A percentile compares a stretch with the other conserved stretches of the same genome.
These are phyloP conservation scores for Eulemur coronatus DNA, from an alignment of 2,797 vertebrate species.

Conservation along the genomic window DNA sequence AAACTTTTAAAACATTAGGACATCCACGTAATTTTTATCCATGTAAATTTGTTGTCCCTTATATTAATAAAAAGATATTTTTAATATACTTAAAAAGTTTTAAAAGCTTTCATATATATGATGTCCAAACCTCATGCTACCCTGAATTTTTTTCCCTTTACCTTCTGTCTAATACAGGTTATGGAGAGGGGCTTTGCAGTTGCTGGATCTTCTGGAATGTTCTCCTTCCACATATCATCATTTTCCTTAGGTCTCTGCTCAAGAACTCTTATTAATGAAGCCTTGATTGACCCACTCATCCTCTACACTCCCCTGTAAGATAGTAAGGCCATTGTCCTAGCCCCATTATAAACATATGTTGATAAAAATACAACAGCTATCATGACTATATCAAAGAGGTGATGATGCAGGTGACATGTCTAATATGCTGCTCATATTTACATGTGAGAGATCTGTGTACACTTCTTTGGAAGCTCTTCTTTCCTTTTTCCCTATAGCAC, in stretches of 20 bases:
- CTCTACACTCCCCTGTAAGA: no score
- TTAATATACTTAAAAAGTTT: neutral
- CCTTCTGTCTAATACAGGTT: neutral
- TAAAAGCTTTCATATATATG: neutral
- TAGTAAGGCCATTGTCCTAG: neutral
- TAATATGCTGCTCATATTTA: neutral
- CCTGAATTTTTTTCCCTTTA: neutral
- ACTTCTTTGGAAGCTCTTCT: neutral
- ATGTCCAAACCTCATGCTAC: neutral
- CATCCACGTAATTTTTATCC: neutral
- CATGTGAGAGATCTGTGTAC: neutral
- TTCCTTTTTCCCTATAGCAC: neutral
- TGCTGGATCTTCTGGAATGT: neutral
- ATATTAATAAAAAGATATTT: neutral
- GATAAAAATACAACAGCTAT: constrained; percentile 21
- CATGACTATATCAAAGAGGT: neutral
- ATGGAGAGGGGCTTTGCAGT: neutral
- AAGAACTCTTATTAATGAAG: neutral
- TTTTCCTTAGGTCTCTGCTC: neutral
- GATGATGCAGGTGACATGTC: neutral
- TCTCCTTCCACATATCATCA: neutral
- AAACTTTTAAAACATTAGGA: neutral
- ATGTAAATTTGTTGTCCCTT: neutral
- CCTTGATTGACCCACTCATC: neutral
- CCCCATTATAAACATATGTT: neutral